Conservation (phyloP, 2,113 vertebrate species). For the Telmatochromis sp. region DNA sequence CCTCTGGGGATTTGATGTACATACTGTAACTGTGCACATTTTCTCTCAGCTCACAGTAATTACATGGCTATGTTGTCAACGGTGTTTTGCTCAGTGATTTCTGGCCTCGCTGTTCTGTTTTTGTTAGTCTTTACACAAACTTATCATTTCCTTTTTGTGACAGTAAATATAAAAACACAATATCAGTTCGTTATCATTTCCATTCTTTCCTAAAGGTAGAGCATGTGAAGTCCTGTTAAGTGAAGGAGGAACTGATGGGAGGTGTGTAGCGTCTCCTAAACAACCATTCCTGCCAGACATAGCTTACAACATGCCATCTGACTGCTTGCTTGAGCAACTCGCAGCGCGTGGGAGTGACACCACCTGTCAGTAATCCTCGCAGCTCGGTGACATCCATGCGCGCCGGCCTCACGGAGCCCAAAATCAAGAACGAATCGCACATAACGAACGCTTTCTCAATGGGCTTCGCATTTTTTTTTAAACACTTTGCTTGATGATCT, state of each 20-base stretch:
- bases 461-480: not conserved
- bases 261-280: not conserved
- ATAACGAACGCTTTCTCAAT: not conserved
- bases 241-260: not conserved
- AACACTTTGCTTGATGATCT: not conserved
- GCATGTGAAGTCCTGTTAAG: not conserved
- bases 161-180: conserved; percentile 59
- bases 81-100: conserved; percentile 38
- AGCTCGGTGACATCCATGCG: not conserved
- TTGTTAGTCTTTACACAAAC: conserved; percentile 38
- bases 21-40: conserved; percentile 25
- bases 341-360: conserved; percentile 48
- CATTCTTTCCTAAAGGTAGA: conserved; percentile 11
- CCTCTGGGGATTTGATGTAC: conserved; percentile 20
- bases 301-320: conserved; percentile 43
- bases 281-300: not conserved
- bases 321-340: conserved; percentile 7
- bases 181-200: conserved; percentile 11
- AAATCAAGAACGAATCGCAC: not conserved
- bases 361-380: conserved; percentile 42
- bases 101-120: conserved; percentile 41
- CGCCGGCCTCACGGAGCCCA: not conserved
- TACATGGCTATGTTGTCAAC: conserved; percentile 59
- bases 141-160: conserved; percentile 52
- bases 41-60: conserved; percentile 74